Evolutionary conservation across 1,140 invertebrate species (phyloP), one percentile per base, ranked within the genome.

Genomic region (Drosophila bifasciata): DNA sequence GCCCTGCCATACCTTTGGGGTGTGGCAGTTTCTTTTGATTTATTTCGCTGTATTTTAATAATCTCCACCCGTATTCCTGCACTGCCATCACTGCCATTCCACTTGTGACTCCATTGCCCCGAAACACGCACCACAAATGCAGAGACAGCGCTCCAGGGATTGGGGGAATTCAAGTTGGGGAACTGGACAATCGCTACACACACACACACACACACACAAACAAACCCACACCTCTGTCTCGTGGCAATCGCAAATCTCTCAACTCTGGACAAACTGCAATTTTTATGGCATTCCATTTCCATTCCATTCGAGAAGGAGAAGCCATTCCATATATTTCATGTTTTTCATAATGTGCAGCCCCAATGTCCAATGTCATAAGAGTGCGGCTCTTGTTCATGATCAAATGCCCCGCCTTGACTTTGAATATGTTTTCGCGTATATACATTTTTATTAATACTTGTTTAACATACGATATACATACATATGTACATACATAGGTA

Each of bases 21-120:
- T 72, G 80, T 79, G 80, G 66, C 63, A 40, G 53, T 59, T 41
- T 45, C 23, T 68, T 36, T 85, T 85, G 79, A 85, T 80, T 84
- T 86, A 80, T 84, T 68, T 76, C 48, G 39, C 51, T 25, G 63
- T 48, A 32, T 28, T 17, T 44, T 11, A 53, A 46, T 61, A 43
- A 55, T 61, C 61, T 69, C 23, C 46, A 51, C 67, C 58, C 66
- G 4, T 36, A 40, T 23, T 52, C 36, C 49, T 43, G 25, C 49
- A 53, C 25, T 53, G 45, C 56, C 66, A 48, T n/a, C n/a, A n/a
- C n/a, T n/a, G n/a, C 57, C 43, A 23, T 3, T 16, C 58, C 51
- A 23, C 43, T n/a, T 16, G 3, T 19, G 43, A 40, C 73, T 58
- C 57, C 79, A 81, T 70, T 63, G 79, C 63, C 51, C 45, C 13